phyloP scores from a whole-genome alignment of 35 echinoderm and acorn worm genomes.

The Stichopus chloronotus region DNA sequence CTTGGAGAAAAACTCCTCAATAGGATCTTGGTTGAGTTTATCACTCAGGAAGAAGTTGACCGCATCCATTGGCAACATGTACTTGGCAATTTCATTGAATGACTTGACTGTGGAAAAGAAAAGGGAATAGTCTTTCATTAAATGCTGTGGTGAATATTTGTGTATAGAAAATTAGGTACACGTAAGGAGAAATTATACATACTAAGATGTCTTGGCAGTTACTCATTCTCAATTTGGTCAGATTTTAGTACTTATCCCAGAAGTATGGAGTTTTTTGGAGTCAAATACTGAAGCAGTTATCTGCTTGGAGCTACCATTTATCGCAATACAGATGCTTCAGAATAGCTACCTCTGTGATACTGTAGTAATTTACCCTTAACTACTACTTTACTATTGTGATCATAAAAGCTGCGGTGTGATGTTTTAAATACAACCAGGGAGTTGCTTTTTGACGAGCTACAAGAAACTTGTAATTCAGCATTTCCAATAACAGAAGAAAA shows the following conservation, averaged over 20 bases:
- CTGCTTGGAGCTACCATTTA: too few species aligned
- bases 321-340: background rate
- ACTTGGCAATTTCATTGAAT: background rate
- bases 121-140: too few species aligned
- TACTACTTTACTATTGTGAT: too few species aligned
- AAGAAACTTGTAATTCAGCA: too few species aligned
- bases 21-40: background rate
- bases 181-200: background rate
- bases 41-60: constrained; percentile 9
- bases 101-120: background rate
- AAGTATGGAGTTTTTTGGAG: too few species aligned
- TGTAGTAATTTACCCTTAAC: too few species aligned
- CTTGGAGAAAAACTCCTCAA: background rate
- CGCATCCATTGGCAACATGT: background rate
- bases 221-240: background rate
- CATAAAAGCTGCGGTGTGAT: too few species aligned
- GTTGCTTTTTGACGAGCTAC: too few species aligned
- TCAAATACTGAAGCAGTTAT: too few species aligned
- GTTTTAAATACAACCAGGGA: too few species aligned
- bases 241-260: background rate
- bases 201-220: background rate
- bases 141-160: too few species aligned
- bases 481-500: background rate
- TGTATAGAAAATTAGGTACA: background rate
- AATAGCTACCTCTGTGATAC: too few species aligned